Conservation (phyloP, 1,140 invertebrate genomes). For the Drosophila teissieri region DNA sequence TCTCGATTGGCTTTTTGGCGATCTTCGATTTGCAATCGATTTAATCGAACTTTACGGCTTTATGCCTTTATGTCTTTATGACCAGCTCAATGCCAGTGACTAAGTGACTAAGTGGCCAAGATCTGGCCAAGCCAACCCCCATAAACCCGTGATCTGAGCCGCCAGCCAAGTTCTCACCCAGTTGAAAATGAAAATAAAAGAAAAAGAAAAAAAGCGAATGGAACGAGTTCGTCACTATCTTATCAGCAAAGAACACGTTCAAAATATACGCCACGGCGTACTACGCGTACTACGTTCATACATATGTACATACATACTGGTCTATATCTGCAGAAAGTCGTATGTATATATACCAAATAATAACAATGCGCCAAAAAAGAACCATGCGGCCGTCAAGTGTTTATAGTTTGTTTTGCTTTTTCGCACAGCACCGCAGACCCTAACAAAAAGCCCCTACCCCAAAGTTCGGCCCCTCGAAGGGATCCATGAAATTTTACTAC, state of each 20-base stretch:
- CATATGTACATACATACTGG: not conserved
- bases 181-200: not conserved
- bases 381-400: slow-evolving; percentile 69
- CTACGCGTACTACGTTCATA: slow-evolving; percentile 28
- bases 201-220: not conserved
- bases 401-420: slow-evolving; percentile 65
- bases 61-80: slow-evolving; percentile 51
- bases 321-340: no score
- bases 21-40: slow-evolving; percentile 26
- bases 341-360: slow-evolving; percentile 67
- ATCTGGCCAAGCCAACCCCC: slow-evolving; percentile 28
- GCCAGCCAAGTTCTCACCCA: not conserved
- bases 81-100: slow-evolving; percentile 22
- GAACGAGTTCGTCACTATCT: slow-evolving; percentile 35
- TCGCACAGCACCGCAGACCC: slow-evolving; percentile 1
- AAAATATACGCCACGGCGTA: slow-evolving; percentile 45
- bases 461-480: slow-evolving; percentile 10
- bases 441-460: slow-evolving; percentile 1
- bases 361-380: slow-evolving; percentile 70
- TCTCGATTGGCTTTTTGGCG: slow-evolving; percentile 7
- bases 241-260: slow-evolving; percentile 48
- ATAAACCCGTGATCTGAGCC: slow-evolving; percentile 18
- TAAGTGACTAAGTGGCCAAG: slow-evolving; percentile 27
- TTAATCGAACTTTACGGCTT: slow-evolving; percentile 15
- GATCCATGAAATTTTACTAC: slow-evolving; percentile 31